Evolutionary conservation across 1,140 invertebrate species (phyloP), one percentile per base, ranked within the genome.

Genomic region (Meloidogyne hapla): DNA sequence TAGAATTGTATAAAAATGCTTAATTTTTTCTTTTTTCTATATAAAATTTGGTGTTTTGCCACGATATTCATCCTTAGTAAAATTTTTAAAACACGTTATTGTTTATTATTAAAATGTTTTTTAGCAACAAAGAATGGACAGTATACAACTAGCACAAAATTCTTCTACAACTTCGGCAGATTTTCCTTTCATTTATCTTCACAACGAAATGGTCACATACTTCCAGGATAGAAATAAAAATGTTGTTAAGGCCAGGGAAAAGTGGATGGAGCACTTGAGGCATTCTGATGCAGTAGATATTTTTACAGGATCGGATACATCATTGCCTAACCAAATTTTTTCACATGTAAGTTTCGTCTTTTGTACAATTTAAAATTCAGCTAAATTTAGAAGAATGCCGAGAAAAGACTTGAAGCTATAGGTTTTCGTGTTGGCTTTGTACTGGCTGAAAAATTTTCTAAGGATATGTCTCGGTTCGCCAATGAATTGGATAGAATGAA

Each of bases 401-500:
- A 81, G 72, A 87, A 84, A 3, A 68, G 83, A 25, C 42, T 86
- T 5, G 85, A 86, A 71, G 61, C 81, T 1, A 75, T 87, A 5
- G 85, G 85, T 25, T 83, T 64, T 75, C 74, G 85, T 25, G 83
- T 86, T 40, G 85, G 85, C 26, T 82, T 74, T 40, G 79, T 80
- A 38, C 56, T 86, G 15, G 80, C 69, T 9, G 85, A 86, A 66
- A 77, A 78, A 69, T 65, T 87, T 69, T 95, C 94, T 0, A 92
- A 93, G 88, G 95, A 98, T 86, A 93, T 92, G 89, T 91, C 93
- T 3, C 89, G 95, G 74, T 97, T 98, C 86, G 96, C 97, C 89
- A 94, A 98, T 89, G 96, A 99, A 88, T 87, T 99, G 42, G 96
- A 99, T 82, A 95, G 94, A 26, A 94, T 99, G 89, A 99, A 99